A percentile compares a stretch with the other conserved stretches of the same genome.
These are phyloP conservation scores for Apis mellifera DNA, from an alignment of 1,140 invertebrate genomes.

Conservation along the genomic window DNA sequence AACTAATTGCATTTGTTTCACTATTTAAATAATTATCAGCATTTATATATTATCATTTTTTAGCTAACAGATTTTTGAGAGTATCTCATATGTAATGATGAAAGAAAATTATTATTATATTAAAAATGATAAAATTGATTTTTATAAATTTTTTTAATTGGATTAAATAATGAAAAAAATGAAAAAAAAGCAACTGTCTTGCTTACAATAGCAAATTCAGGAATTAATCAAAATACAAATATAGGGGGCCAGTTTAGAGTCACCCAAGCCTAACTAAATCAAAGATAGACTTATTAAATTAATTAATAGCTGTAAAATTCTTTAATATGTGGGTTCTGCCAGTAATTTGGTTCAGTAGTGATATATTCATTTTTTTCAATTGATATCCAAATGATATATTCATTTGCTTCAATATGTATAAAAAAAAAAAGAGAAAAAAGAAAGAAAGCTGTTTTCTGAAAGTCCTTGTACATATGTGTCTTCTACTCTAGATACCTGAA, in stretches of 20 bases:
- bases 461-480: slow-evolving; percentile 62
- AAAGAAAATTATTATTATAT: background rate
- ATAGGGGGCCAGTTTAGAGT: slow-evolving; percentile 68
- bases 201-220: slow-evolving; percentile 30
- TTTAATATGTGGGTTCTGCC: slow-evolving; percentile 74
- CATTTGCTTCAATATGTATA: slow-evolving; percentile 12
- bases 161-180: background rate
- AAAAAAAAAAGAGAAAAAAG: background rate
- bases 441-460: slow-evolving; percentile 37
- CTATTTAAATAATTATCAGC: background rate
- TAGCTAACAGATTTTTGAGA: background rate
- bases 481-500: slow-evolving; percentile 62
- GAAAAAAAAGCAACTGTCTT: background rate
- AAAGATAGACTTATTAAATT: slow-evolving; percentile 79
- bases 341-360: slow-evolving; percentile 78
- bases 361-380: slow-evolving; percentile 17
- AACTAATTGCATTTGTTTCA: slow-evolving; percentile 49
- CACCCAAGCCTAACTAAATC: slow-evolving; percentile 80
- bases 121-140: background rate
- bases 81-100: background rate
- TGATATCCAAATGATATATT: background rate
- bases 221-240: slow-evolving; percentile 66
- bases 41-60: background rate
- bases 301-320: slow-evolving; percentile 73
- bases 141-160: background rate